phyloP scores from a whole-genome alignment of 2,797 vertebrate species.

The Sitta carolinensis region DNA sequence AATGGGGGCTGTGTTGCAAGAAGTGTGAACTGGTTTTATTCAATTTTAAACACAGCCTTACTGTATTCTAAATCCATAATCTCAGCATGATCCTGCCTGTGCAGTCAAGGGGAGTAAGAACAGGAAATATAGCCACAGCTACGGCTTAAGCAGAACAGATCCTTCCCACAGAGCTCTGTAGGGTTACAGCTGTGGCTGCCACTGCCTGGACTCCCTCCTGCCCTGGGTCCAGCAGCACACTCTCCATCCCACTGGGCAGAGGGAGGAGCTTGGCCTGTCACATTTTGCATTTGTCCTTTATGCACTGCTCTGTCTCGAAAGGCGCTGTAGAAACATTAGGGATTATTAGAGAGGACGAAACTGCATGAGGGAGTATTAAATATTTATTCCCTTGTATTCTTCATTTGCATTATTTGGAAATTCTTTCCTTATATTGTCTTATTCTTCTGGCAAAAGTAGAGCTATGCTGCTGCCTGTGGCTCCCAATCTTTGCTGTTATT shows the following conservation, averaged over 20 bases:
- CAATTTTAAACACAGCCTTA: background rate
- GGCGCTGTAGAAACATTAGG: background rate
- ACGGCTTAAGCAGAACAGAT: background rate
- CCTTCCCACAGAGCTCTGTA: background rate
- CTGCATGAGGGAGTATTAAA: background rate
- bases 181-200: background rate
- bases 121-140: background rate
- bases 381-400: constrained; percentile 38
- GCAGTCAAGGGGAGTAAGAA: background rate
- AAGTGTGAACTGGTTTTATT: background rate
- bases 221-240: background rate
- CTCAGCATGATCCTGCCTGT: background rate
- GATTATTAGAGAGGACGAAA: background rate
- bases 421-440: constrained; percentile 25
- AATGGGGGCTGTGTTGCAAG: fast-evolving
- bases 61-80: background rate
- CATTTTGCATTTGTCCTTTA: background rate
- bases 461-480: background rate
- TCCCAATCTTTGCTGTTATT: background rate
- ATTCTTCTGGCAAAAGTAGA: background rate
- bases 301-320: background rate
- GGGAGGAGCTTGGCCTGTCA: background rate
- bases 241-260: fast-evolving
- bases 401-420: constrained; percentile 30
- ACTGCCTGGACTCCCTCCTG: background rate